Evolutionary conservation across 1,140 invertebrate genomes (phyloP), one percentile per base, ranked within the genome.

Genomic region (Hyles vespertilio): DNA sequence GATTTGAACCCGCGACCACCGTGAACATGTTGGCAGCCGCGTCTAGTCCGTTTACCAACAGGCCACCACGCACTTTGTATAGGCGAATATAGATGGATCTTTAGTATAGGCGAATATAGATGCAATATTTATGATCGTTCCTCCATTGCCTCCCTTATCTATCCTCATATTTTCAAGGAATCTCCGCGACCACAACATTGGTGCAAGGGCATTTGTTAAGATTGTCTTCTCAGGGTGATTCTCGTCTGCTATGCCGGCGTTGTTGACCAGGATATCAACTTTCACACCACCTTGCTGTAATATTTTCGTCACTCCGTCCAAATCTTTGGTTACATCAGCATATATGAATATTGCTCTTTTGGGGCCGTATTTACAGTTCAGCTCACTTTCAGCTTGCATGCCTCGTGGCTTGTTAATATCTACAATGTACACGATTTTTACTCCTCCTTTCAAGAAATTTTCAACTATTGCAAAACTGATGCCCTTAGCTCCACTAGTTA

Each of bases 221-320:
- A 51, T 58, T 9, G 32, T 51, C 40, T 32, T 22, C 50, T n/a
- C 51, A 5, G 56, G 56, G 8, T 12, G 3, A 5, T 4, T 44
- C 3, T 51, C 40, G 36, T 58, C 36, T 10, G 8, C 3, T 11
- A 48, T 48, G 3, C 56, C 56, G 43, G 48, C 56, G 36, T 40
- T 58, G 36, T 94, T 93, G 1, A 93, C 82, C 3, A 94, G 74
- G 54, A 94, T 89, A 61, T 94, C 92, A 44, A 93, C 74, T 74
- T 12, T 87, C 81, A 60, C 91, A 89, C 5, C 71, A 64, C 5
- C n/a, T n/a, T n/a, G 78, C 71, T 5, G 87, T 72, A 3, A 89
- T 74, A 33, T 76, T 76, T 10, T 3, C 36, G 85, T 89, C 5
- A 81, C 70, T 63, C 74, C 72, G 12, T 89, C 78, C 45, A 86